Conservation (phyloP, 2,888 invertebrate species). For the Archips xylosteana region DNA sequence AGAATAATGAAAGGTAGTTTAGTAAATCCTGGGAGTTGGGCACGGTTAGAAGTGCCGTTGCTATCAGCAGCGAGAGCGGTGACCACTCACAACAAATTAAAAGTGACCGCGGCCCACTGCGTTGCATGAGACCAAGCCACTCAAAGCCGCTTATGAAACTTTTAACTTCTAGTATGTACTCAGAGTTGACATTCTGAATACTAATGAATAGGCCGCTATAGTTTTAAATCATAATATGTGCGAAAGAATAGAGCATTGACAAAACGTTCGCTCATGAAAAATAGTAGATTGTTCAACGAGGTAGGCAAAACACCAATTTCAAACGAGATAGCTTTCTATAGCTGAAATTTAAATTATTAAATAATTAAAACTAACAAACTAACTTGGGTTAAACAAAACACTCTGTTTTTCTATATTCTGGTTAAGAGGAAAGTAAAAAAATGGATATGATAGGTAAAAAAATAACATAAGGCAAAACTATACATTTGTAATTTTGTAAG, state of each 20-base stretch:
- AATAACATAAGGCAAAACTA: too few species aligned
- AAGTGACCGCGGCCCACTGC: constrained; percentile 35
- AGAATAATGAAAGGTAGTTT: too few species aligned
- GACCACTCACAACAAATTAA: constrained; percentile 51
- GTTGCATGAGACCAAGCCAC: constrained; percentile 19
- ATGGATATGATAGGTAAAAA: too few species aligned
- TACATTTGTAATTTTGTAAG: too few species aligned
- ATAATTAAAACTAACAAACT: too few species aligned
- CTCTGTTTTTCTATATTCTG: too few species aligned
- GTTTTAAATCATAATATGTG: background rate
- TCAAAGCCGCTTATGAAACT: constrained; percentile 32
- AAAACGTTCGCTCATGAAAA: background rate
- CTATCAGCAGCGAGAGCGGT: constrained; percentile 37
- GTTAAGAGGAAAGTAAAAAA: too few species aligned
- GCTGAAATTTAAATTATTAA: too few species aligned
- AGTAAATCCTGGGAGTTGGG: background rate
- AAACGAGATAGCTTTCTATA: too few species aligned
- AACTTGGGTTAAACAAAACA: too few species aligned
- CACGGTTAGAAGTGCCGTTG: constrained; percentile 8
- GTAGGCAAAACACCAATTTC: too few species aligned
- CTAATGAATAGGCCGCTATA: background rate
- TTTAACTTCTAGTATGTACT: constrained; percentile 21
- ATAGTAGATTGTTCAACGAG: too few species aligned
- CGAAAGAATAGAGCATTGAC: background rate
- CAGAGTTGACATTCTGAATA: constrained; percentile 11